Percentiles rank a stretch among this genome's conserved stretches.
Evolutionary conservation across 2,113 vertebrate genomes (phyloP).

Genomic region (Nothocercus julius): DNA sequence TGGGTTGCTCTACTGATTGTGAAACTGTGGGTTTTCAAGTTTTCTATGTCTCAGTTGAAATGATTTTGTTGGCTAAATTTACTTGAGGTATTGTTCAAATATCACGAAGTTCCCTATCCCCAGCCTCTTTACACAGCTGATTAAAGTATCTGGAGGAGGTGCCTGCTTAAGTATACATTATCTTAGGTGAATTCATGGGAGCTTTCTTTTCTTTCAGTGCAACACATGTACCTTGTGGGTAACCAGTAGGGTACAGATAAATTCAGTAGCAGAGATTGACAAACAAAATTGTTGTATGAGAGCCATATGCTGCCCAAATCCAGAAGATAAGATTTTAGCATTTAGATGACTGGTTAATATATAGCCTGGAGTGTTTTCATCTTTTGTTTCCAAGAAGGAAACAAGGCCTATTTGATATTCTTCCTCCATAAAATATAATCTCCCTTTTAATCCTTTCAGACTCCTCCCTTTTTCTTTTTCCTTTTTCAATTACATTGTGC

Average conservation of each 20-base stretch:
- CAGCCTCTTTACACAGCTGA: neutral
- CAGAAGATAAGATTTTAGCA: neutral
- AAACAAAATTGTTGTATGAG: neutral
- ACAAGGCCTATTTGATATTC: neutral
- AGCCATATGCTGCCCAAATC: neutral
- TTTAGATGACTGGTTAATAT: neutral
- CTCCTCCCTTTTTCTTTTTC: neutral
- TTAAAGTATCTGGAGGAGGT: neutral
- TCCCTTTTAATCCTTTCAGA: neutral
- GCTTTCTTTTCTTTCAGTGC: neutral
- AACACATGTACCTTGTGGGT: neutral
- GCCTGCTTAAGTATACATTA: neutral
- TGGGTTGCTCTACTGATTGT: neutral
- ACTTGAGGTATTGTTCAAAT: neutral
- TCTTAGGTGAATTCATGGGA: neutral
- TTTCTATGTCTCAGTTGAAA: neutral
- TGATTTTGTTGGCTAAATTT: neutral
- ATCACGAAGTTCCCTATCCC: too few species aligned
- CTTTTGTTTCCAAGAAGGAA: neutral
- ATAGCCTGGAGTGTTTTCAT: neutral
- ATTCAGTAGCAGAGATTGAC: neutral
- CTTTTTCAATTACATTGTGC: neutral
- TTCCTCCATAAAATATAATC: neutral
- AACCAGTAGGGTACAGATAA: neutral
- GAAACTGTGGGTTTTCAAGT: neutral